Conservation (phyloP, 2,888 invertebrate species). For the Zaprionus lineosus region DNA sequence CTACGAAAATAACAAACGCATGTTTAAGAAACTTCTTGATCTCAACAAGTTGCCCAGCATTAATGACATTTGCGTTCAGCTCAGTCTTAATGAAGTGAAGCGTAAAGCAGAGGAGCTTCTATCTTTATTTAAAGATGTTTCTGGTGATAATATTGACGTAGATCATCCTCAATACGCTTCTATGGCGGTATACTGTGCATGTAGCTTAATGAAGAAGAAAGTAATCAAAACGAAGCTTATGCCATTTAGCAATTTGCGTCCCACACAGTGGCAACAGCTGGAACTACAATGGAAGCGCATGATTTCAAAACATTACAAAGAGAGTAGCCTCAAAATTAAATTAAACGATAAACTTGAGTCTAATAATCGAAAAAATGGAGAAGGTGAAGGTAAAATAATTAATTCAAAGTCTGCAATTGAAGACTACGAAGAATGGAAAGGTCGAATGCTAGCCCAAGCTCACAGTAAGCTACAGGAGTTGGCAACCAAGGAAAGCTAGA, state of each 20-base stretch:
- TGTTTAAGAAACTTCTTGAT: conserved; percentile 86
- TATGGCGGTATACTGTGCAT: conserved; percentile 86
- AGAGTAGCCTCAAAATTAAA: conserved; percentile 1
- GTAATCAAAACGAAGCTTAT: conserved; percentile 85
- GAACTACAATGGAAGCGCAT: conserved; percentile 85
- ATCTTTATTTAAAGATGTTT: conserved; percentile 83
- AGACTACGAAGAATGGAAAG: conserved; percentile 86
- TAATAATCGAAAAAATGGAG: conserved; percentile 27
- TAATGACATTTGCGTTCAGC: conserved; percentile 85
- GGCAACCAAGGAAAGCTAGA: not conserved
- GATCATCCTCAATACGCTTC: conserved; percentile 87
- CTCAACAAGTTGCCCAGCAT: conserved; percentile 84
- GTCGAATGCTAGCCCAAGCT: conserved; percentile 83
- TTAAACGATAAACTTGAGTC: conserved; percentile 49
- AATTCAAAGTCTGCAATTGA: conserved; percentile 83
- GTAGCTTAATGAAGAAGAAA: conserved; percentile 86
- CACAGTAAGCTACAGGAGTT: conserved; percentile 80
- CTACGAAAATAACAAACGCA: conserved; percentile 85
- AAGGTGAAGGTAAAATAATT: too few species aligned
- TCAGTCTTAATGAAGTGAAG: conserved; percentile 83
- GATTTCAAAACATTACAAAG: conserved; percentile 67
- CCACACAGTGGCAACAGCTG: conserved; percentile 85
- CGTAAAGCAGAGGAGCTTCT: conserved; percentile 85
- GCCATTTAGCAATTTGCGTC: conserved; percentile 85
- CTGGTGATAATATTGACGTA: conserved; percentile 83